phyloP scores from a whole-genome alignment of 2,888 invertebrate species.

The Apamea sordens region DNA sequence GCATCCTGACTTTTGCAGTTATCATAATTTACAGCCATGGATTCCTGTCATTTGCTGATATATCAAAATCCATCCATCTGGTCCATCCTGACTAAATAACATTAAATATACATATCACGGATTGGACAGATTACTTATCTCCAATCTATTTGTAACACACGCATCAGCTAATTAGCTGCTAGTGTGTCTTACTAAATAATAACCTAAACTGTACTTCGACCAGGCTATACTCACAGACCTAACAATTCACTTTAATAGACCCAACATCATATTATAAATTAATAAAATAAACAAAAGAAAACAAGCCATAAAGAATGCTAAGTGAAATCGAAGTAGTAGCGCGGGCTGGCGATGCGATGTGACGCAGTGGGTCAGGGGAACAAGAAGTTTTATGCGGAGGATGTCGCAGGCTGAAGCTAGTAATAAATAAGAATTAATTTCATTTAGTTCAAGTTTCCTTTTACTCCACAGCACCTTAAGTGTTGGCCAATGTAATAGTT shows the following conservation, averaged over 20 bases:
- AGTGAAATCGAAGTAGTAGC: background rate
- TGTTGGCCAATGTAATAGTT: slow-evolving; percentile 30
- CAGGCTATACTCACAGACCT: too few species aligned
- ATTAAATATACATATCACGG: background rate
- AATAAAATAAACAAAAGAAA: background rate
- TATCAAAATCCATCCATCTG: background rate
- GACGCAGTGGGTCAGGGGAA: too few species aligned
- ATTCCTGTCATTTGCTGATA: background rate
- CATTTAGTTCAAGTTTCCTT: background rate
- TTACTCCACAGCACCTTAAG: background rate
- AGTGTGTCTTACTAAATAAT: background rate
- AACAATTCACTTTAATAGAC: too few species aligned
- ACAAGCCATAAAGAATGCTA: background rate
- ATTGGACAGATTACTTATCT: background rate
- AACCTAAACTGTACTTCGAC: background rate
- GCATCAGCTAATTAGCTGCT: background rate
- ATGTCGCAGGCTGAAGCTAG: background rate
- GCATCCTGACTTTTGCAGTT: background rate
- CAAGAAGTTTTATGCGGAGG: too few species aligned
- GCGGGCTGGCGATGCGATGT: background rate
- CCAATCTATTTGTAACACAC: background rate
- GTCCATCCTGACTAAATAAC: background rate
- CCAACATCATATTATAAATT: too few species aligned
- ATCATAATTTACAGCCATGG: slow-evolving; percentile 4
- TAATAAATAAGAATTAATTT: background rate